phyloP scores from a whole-genome alignment of 2,888 invertebrate species.

The Plutella xylostella region DNA sequence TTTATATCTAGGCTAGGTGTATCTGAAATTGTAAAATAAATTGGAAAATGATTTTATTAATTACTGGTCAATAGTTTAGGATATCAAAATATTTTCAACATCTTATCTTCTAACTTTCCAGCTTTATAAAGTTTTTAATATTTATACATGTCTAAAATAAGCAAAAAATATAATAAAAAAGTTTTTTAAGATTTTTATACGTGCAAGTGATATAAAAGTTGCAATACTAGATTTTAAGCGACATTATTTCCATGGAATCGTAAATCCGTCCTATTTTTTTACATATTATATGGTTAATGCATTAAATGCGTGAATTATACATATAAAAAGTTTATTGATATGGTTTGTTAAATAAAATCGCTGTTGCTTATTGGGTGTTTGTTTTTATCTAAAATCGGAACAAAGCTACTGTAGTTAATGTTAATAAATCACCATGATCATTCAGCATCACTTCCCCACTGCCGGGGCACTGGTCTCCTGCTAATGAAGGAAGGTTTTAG shows the following conservation, averaged over 20 bases:
- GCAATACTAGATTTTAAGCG: conserved; percentile 62
- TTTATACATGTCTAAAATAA: conserved; percentile 11
- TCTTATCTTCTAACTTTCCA: not conserved
- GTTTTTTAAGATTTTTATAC: conserved; percentile 26
- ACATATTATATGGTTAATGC: conserved; percentile 1
- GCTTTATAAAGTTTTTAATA: no score
- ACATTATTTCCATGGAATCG: conserved; percentile 27
- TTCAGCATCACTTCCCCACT: no score
- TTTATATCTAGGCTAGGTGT: not conserved
- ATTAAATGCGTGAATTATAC: conserved; percentile 8
- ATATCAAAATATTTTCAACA: no score
- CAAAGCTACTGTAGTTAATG: no score
- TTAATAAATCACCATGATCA: no score
- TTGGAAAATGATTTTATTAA: no score
- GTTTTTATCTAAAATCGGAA: conserved; percentile 23
- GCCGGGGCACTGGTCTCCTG: no score
- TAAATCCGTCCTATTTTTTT: conserved; percentile 27
- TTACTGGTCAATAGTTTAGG: no score
- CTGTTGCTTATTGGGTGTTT: conserved; percentile 49
- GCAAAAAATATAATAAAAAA: conserved; percentile 15
- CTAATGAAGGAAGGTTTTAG: no score
- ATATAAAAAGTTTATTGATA: conserved; percentile 34
- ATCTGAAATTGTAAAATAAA: no score
- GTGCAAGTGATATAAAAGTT: conserved; percentile 65
- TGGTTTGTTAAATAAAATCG: conserved; percentile 59